Conservation (phyloP, 2,888 invertebrate species). For the Griposia aprilina region DNA sequence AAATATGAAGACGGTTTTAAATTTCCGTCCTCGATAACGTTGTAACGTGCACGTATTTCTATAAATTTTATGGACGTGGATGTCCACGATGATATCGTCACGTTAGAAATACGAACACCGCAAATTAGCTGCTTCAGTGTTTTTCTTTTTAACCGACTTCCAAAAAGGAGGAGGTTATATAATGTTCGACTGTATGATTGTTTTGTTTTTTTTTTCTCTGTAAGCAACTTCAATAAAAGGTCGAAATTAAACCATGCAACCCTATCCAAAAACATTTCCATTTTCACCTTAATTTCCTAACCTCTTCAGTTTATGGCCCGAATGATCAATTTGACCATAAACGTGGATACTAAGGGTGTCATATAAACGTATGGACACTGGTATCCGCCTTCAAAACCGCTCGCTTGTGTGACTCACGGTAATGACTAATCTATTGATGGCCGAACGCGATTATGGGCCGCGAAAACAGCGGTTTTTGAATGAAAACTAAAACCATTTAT, state of each 20-base stretch:
- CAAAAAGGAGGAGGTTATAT: too few species aligned
- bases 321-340: conserved; percentile 36
- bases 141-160: too few species aligned
- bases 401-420: conserved; percentile 52
- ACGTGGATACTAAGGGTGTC: conserved; percentile 7
- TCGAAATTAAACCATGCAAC: not conserved
- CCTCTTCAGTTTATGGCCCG: not conserved
- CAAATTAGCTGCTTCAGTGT: not conserved
- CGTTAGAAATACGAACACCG: too few species aligned
- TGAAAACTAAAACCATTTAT: not conserved
- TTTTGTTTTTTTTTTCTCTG: not conserved
- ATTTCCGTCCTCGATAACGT: too few species aligned
- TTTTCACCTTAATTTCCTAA: conserved; percentile 6
- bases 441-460: conserved; percentile 30
- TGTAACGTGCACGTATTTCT: too few species aligned
- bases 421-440: conserved; percentile 53
- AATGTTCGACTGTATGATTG: too few species aligned
- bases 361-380: conserved; percentile 30
- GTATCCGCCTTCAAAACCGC: conserved; percentile 41
- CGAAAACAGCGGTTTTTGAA: conserved; percentile 39
- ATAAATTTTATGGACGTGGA: too few species aligned
- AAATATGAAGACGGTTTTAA: too few species aligned
- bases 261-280: not conserved
- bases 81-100: too few species aligned
- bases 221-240: not conserved